Evolutionary conservation across 2,888 invertebrate genomes (phyloP).

Genomic region (Calameuta idolon): DNA sequence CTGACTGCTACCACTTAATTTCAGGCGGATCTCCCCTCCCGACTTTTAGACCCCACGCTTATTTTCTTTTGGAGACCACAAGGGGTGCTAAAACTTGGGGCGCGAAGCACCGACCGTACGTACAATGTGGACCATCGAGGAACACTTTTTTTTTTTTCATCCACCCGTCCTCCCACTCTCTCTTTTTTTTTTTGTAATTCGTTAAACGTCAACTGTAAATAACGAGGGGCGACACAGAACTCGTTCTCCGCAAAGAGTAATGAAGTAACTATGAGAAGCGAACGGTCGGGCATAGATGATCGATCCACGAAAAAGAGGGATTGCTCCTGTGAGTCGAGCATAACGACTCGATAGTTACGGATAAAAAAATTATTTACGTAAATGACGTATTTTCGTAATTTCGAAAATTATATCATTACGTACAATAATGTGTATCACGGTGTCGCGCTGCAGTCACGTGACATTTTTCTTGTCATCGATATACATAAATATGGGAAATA

Average conservation of each 20-base stretch:
- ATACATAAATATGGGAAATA: not conserved
- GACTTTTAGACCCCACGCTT: constrained; percentile 23
- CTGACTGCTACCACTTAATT: constrained; percentile 67
- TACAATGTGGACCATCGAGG: not conserved
- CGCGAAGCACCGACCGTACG: not conserved
- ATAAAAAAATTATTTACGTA: not conserved
- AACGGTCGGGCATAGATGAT: not conserved
- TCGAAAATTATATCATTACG: not conserved
- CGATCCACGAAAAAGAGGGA: not conserved
- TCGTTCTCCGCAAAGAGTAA: not conserved
- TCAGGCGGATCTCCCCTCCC: constrained; percentile 32
- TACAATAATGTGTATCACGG: not conserved
- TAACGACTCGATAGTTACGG: not conserved
- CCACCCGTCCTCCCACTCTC: constrained; percentile 8
- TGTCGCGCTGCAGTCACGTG: too few relatives aligned
- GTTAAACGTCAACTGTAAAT: constrained; percentile 7
- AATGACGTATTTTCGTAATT: not conserved
- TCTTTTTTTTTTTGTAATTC: constrained; percentile 6
- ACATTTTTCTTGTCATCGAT: not conserved
- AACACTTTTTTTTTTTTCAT: constrained; percentile 16
- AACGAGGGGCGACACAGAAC: not conserved
- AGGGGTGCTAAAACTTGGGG: not conserved
- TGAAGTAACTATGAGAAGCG: not conserved
- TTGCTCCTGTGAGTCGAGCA: not conserved
- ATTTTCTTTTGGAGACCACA: constrained; percentile 22